These are phyloP conservation scores for Xylocopa sonorina DNA, from an alignment of 1,140 invertebrate species.

Conservation along the genomic window DNA sequence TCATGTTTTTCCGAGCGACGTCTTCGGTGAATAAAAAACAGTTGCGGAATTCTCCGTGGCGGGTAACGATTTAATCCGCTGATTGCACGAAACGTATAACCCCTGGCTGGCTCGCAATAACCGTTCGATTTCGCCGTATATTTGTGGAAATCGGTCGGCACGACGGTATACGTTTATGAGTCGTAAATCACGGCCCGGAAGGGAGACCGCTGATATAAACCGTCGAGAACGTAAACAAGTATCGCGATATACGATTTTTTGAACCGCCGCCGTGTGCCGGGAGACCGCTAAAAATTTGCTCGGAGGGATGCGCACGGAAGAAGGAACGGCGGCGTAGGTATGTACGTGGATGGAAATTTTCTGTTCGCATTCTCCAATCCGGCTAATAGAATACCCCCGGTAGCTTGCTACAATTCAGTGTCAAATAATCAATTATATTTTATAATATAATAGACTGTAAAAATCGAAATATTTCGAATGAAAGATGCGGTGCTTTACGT, in stretches of 20 bases:
- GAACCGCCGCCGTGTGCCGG: constrained; percentile 13
- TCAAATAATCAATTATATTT: too few species aligned
- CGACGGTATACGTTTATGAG: constrained; percentile 49
- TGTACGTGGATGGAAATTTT: too few species aligned
- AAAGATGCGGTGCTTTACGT: too few species aligned
- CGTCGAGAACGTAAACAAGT: constrained; percentile 41
- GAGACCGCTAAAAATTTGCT: neutral
- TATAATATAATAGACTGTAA: too few species aligned
- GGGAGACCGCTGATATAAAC: constrained; percentile 24
- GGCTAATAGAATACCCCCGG: too few species aligned
- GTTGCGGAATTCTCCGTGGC: constrained; percentile 22
- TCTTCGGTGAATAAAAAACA: constrained; percentile 48
- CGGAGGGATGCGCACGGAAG: neutral
- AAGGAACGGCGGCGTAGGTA: neutral
- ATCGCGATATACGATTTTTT: constrained; percentile 38
- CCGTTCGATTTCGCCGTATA: constrained; percentile 38
- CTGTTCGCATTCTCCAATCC: too few species aligned
- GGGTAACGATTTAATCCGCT: constrained; percentile 51
- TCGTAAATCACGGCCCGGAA: constrained; percentile 31
- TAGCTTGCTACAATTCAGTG: too few species aligned
- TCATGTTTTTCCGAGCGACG: constrained; percentile 3
- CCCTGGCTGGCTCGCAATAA: constrained; percentile 37
- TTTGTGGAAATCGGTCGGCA: constrained; percentile 48
- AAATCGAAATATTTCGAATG: too few species aligned
- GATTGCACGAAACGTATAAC: constrained; percentile 42